These are phyloP conservation scores for Maccullochella peelii DNA, from an alignment of 2,113 vertebrate species.

Conservation along the genomic window DNA sequence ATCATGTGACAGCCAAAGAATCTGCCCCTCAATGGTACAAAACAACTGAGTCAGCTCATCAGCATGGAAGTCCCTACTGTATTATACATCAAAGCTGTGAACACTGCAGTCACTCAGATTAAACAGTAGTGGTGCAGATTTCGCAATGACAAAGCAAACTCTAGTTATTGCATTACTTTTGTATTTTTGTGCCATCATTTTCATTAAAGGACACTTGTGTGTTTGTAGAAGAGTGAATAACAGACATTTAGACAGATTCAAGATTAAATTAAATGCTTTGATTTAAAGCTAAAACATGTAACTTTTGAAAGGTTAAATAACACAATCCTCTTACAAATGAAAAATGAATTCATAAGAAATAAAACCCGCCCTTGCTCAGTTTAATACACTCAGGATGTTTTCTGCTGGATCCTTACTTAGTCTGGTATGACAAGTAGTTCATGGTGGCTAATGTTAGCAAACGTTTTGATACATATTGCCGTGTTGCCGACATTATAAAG, in stretches of 20 bases:
- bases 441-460: not conserved
- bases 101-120: constrained; percentile 23
- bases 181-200: constrained; percentile 1
- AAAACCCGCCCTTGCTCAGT: not conserved
- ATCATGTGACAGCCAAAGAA: constrained; percentile 70
- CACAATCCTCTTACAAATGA: not conserved
- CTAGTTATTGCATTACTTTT: constrained; percentile 17
- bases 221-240: not conserved
- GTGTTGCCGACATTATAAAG: not conserved
- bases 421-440: not conserved
- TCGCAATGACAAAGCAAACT: constrained; percentile 34
- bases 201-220: not conserved
- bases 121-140: constrained; percentile 19
- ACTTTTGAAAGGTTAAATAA: not conserved
- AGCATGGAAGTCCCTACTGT: constrained; percentile 38
- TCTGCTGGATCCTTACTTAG: not conserved
- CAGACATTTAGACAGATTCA: not conserved
- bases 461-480: not conserved
- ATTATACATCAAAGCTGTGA: constrained; percentile 43
- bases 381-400: not conserved
- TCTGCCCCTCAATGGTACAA: constrained; percentile 58
- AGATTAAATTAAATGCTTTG: not conserved
- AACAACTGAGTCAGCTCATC: constrained; percentile 67
- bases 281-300: not conserved
- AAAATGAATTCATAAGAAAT: not conserved